Evolutionary conservation across 1,140 invertebrate species (phyloP).

Genomic region (Drosophila athabasca): DNA sequence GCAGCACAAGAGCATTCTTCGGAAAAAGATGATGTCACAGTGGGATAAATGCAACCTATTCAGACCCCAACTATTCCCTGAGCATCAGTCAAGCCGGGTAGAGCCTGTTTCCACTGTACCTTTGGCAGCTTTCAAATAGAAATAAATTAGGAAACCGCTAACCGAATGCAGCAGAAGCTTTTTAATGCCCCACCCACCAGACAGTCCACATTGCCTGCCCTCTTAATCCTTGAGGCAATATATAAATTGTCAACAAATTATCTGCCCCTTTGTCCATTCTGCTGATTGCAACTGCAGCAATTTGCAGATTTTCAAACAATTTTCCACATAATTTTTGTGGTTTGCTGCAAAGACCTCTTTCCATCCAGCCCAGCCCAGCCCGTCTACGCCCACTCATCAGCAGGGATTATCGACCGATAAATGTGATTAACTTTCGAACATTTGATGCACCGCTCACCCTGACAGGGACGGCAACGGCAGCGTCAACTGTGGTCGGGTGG

Average conservation of each 20-base stretch:
- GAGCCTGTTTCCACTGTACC: no score
- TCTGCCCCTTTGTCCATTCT: slow-evolving; percentile 28
- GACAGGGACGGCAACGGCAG: not conserved
- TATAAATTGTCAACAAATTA: slow-evolving; percentile 66
- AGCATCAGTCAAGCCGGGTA: no score
- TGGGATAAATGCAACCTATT: slow-evolving; percentile 3
- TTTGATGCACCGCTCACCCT: slow-evolving; percentile 28
- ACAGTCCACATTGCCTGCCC: not conserved
- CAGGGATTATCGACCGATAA: slow-evolving; percentile 36
- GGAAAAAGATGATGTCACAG: not conserved
- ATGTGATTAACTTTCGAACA: slow-evolving; percentile 71
- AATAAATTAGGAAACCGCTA: slow-evolving; percentile 63
- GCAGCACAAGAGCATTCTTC: slow-evolving; percentile 26
- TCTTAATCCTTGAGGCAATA: slow-evolving; percentile 34
- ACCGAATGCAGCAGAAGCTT: slow-evolving; percentile 69
- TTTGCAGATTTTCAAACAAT: slow-evolving; percentile 73
- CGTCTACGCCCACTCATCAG: slow-evolving; percentile 25
- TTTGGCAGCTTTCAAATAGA: slow-evolving; percentile 19
- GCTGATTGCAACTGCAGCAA: slow-evolving; percentile 67
- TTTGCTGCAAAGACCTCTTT: slow-evolving; percentile 34
- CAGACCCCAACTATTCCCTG: no score
- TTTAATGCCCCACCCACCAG: slow-evolving; percentile 21
- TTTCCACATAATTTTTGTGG: slow-evolving; percentile 75
- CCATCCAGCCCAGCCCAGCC: no score
- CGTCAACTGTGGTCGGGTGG: slow-evolving; percentile 40